Base-by-base conservation (phyloP, 2,888 invertebrate species). In the Cephus rjabovi region DNA sequence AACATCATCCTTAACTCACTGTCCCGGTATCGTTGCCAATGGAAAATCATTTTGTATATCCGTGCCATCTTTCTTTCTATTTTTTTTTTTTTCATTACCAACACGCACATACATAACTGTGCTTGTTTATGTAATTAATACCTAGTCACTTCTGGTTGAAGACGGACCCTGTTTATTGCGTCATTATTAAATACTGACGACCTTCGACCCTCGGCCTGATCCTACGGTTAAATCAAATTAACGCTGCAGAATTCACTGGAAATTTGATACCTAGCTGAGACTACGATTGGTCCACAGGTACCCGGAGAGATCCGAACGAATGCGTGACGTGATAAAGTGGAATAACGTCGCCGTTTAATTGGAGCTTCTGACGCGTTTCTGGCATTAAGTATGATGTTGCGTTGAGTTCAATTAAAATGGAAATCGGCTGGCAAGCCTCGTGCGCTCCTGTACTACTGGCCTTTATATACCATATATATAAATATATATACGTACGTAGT, bases 361-460 rank as follows among this genome's bases (percentile, higher is more conserved):
- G 86, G 87, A 88, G 86, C 87, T 88, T 85, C 77, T 79, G 87
- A 86, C 86, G 88, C 87, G 87, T 88, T 87, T 87, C 88, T 89
- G 88, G 89, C 89, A 88, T 90, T 90, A 90, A 90, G 90, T 90
- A 90, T 89, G 90, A 90, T 89, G 89, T 90, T 89, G 87, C 88
- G 87, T 89, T 88, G 89, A 89, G 89, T 91, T 90, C 89, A 91
- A 91, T 91, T 91, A 90, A 91, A 91, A 90, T 91, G 90, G 90
- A 91, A 91, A 90, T 90, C 87, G 88, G 56, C 9, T 56, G 84
- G 86, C 71, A 9, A 70, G 31, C 33, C 71, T 31, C 71, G 31
- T 3, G 31, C 71, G 15, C 3, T 56, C 23, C 1, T 9, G 2
- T 23, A 56, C 23, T 2, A 56, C 2, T 23, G 23, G 23, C 9